phyloP scores from a whole-genome alignment of 2,797 vertebrate genomes.

The Steatocranus sp. region DNA sequence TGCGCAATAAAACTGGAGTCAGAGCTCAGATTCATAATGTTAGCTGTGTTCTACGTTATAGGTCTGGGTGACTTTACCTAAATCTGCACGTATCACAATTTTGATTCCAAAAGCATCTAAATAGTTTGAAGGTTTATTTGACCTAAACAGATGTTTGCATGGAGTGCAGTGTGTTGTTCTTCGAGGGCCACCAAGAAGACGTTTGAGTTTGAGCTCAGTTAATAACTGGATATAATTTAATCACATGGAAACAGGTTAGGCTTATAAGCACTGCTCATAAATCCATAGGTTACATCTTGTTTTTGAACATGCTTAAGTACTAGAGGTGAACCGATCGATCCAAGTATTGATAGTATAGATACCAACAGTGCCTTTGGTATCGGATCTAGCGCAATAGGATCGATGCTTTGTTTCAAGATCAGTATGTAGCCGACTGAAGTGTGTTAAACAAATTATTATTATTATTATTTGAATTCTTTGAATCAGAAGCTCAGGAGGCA shows the following conservation, averaged over 20 bases:
- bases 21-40: not conserved
- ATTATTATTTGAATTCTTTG: not conserved
- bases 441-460: not conserved
- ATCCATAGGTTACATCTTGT: not conserved
- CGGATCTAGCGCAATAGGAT: not conserved
- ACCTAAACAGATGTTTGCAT: not conserved
- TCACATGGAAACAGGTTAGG: not conserved
- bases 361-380: not conserved
- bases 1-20: not conserved
- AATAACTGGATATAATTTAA: not conserved
- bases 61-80: not conserved
- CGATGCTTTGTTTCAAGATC: not conserved
- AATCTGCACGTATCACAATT: not conserved
- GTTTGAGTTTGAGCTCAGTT: not conserved
- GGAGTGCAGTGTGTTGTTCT: not conserved
- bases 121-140: not conserved
- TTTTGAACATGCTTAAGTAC: not conserved
- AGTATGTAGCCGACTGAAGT: not conserved
- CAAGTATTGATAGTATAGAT: not conserved
- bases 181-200: not conserved
- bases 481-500: slow-evolving; percentile 6
- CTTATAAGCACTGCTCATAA: not conserved
- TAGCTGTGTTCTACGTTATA: not conserved
- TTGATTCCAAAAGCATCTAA: not conserved
- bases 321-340: not conserved